phyloP scores from a whole-genome alignment of 2,113 vertebrate species.

The Elachura formosa region DNA sequence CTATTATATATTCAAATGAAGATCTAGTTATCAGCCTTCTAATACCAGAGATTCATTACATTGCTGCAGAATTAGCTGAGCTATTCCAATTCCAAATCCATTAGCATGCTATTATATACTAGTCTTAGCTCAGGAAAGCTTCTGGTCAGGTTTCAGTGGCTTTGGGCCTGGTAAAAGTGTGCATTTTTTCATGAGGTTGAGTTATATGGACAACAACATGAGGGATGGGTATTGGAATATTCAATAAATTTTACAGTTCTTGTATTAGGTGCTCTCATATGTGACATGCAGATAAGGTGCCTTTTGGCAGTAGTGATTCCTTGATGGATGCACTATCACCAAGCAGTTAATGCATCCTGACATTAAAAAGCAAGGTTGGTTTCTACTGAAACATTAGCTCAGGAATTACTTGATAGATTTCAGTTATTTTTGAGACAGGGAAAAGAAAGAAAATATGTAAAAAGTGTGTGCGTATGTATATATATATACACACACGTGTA shows the following conservation, averaged over 20 bases:
- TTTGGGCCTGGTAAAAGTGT: neutral
- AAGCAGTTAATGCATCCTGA: neutral
- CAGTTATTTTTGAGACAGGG: neutral
- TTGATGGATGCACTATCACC: neutral
- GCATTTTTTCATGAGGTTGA: neutral
- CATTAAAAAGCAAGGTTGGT: neutral
- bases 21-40: neutral
- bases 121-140: neutral
- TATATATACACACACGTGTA: fast-evolving
- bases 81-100: neutral
- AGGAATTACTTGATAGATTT: neutral
- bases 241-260: neutral
- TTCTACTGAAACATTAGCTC: neutral
- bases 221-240: neutral
- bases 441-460: neutral
- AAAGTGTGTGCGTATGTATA: neutral
- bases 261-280: neutral
- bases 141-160: neutral
- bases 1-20: neutral
- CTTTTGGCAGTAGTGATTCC: neutral
- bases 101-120: neutral
- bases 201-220: neutral
- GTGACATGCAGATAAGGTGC: neutral
- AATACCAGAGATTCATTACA: neutral
- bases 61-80: neutral